Percentiles rank a stretch among this genome's conserved stretches.
Evolutionary conservation across 1,140 invertebrate genomes (phyloP).

Genomic region (Ruditapes philippinarum): DNA sequence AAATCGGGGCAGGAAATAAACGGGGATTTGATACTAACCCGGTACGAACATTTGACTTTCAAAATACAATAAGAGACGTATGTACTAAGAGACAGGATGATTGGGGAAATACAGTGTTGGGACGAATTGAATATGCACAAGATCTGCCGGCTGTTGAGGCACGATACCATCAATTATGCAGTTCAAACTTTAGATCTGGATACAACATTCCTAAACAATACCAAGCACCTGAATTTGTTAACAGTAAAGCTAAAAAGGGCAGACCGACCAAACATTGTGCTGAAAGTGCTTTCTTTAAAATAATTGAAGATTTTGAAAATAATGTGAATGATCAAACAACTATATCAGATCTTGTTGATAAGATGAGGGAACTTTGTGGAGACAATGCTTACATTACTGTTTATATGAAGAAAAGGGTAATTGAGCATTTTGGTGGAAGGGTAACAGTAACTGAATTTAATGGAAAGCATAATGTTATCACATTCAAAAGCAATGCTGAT

Average conservation of each 20-base stretch:
- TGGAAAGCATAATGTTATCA: background rate
- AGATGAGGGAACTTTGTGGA: background rate
- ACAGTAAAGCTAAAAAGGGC: background rate
- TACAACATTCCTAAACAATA: background rate
- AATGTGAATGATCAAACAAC: background rate
- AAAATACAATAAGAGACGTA: background rate
- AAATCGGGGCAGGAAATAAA: background rate
- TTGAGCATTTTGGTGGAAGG: background rate
- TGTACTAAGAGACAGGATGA: conserved; percentile 2
- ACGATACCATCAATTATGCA: conserved; percentile 30
- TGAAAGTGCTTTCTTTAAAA: background rate
- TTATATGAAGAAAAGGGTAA: background rate
- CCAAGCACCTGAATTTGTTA: too few relatives aligned
- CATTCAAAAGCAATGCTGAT: background rate
- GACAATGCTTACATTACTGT: background rate
- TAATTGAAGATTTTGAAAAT: background rate
- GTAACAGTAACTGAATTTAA: background rate
- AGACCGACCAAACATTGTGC: background rate
- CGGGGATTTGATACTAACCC: background rate
- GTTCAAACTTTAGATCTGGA: background rate
- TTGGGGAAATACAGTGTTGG: background rate
- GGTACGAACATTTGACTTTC: background rate
- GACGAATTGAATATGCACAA: background rate
- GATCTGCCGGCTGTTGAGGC: conserved; percentile 35
- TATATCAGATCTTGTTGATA: background rate